Conservation (phyloP, 2,888 invertebrate species). For the Yponomeuta cagnagella region DNA sequence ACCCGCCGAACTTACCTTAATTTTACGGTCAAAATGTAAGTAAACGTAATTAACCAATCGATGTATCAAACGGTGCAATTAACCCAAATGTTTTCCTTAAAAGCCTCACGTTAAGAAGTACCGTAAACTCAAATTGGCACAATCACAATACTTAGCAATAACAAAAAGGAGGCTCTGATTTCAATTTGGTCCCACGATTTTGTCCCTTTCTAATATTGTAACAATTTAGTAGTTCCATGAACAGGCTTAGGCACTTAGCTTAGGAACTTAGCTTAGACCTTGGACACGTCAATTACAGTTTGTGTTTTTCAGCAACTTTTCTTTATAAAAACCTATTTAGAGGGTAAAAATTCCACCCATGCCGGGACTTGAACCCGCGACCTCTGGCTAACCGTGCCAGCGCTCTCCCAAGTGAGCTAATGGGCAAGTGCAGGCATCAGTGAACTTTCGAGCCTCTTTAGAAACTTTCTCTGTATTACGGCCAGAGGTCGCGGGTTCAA, state of each 20-base stretch:
- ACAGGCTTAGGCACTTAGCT: not conserved
- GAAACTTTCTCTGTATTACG: too few relatives aligned
- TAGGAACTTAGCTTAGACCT: too few relatives aligned
- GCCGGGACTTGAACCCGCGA: too few relatives aligned
- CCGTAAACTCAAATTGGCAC: not conserved
- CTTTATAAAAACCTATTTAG: too few relatives aligned
- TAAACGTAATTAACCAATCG: not conserved
- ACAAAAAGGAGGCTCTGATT: not conserved
- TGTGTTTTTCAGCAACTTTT: too few relatives aligned
- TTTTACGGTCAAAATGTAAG: not conserved
- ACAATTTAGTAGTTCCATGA: not conserved
- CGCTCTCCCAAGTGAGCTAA: too few relatives aligned
- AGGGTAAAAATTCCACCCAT: too few relatives aligned
- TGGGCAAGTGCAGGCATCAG: too few relatives aligned
- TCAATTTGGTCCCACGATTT: not conserved
- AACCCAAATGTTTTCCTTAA: not conserved
- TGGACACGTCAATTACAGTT: too few relatives aligned
- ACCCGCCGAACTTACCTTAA: not conserved
- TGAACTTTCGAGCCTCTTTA: too few relatives aligned
- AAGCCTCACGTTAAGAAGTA: not conserved
- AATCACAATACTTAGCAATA: conserved; percentile 2
- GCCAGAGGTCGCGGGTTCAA: too few relatives aligned
- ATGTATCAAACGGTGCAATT: not conserved
- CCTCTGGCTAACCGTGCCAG: too few relatives aligned
- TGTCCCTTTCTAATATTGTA: not conserved